Percentiles rank a stretch among this genome's conserved stretches.
Conservation (phyloP, 1,140 invertebrate species). For the Drosophila repleta region DNA sequence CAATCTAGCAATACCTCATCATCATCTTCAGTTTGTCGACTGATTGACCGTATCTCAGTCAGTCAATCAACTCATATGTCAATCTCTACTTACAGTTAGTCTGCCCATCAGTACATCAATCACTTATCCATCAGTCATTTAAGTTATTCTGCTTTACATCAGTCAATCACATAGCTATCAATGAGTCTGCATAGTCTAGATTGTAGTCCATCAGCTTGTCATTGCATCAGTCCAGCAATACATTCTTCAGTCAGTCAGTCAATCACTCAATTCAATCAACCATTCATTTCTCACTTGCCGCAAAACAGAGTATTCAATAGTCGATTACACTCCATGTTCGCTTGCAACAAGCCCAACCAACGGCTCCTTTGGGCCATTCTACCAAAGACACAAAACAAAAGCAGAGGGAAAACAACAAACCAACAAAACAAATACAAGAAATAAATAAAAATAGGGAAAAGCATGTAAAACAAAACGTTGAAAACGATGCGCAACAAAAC, state of each 20-base stretch:
- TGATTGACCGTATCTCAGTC: no score
- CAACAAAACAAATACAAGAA: neutral
- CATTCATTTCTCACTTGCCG: neutral
- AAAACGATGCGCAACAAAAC: neutral
- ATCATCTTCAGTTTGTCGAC: no score
- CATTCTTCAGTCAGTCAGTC: neutral
- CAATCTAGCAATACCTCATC: no score
- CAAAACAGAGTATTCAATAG: neutral
- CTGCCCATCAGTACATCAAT: no score
- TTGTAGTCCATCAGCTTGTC: no score
- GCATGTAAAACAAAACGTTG: constrained; percentile 5
- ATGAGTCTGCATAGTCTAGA: no score
- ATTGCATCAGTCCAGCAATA: no score
- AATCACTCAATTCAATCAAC: no score
- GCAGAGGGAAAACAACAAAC: neutral
- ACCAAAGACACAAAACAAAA: neutral
- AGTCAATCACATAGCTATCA: no score
- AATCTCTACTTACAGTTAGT: no score
- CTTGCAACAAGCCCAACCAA: neutral
- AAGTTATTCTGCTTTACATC: no score
- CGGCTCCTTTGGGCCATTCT: neutral
- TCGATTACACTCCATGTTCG: neutral
- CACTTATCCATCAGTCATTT: neutral
- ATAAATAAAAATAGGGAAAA: neutral
- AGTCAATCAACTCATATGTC: no score